Evolutionary conservation across 2,888 invertebrate species (phyloP).

Genomic region (Plutella xylostella): DNA sequence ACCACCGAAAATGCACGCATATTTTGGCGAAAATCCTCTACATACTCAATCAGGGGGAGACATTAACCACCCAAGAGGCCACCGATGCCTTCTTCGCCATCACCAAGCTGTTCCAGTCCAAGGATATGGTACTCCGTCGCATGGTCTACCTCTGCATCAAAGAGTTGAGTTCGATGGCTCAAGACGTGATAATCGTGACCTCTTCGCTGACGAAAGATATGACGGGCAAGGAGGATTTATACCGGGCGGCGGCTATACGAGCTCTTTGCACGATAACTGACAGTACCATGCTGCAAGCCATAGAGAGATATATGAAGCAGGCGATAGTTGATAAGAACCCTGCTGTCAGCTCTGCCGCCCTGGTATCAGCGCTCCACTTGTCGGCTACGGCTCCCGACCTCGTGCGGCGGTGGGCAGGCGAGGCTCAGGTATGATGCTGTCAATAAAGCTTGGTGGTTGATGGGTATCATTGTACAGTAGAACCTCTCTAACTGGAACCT

Average conservation of each 20-base stretch:
- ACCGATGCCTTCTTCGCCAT: slow-evolving; percentile 99
- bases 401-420: slow-evolving; percentile 98
- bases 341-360: slow-evolving; percentile 95
- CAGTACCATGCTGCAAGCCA: slow-evolving; percentile 92
- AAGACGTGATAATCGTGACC: slow-evolving; percentile 99
- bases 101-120: slow-evolving; percentile 98
- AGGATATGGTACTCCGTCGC: slow-evolving; percentile 92
- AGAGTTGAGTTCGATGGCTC: slow-evolving; percentile 92
- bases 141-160: slow-evolving; percentile 98
- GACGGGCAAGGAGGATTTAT: slow-evolving; percentile 95
- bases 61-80: slow-evolving; percentile 92
- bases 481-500: too few relatives aligned
- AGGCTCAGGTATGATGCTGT: slow-evolving; percentile 86
- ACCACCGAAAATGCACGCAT: slow-evolving; percentile 95
- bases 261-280: slow-evolving; percentile 98
- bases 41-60: slow-evolving; percentile 95
- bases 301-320: slow-evolving; percentile 99
- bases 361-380: slow-evolving; percentile 91
- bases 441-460: not conserved
- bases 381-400: slow-evolving; percentile 87
- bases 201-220: slow-evolving; percentile 97
- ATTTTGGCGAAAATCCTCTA: slow-evolving; percentile 97
- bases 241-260: slow-evolving; percentile 93
- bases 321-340: slow-evolving; percentile 98
- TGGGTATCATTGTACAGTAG: too few relatives aligned